Evolutionary conservation across 2,113 vertebrate genomes (phyloP), one percentile per base, ranked within the genome.

Genomic region (Hyperoodon ampullatus): DNA sequence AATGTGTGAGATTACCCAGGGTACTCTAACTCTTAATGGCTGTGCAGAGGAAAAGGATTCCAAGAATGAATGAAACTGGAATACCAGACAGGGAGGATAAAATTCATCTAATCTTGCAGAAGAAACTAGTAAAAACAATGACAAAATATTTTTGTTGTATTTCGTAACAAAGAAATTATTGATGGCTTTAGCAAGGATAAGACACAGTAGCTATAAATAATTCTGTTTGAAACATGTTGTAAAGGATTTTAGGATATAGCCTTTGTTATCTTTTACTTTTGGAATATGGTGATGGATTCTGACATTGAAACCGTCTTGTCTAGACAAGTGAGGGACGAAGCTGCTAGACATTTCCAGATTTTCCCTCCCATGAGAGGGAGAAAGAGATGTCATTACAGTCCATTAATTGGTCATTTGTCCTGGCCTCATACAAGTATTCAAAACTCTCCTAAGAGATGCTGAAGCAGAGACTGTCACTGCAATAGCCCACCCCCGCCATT

Each of bases 371-470:
- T 35, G 60, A 18, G 5, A 58, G 53, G 33, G 23, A 50, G 55
- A 35, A 47, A 28, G 39, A 63, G 3, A 26, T 58, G 21, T 30
- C 8, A 6, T 78, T 88, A 19, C 68, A 33, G 39, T 66, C 47
- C 18, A 18, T n/a, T 55, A 65, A n/a, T 74, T 77, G 39, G 60
- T 88, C 42, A 23, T 75, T 44, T 66, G n/a, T 71, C 44, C 39
- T 68, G 81, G 84, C 58, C 47, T 84, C 30, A 66, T 30, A 18
- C 33, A 24, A 21, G 50, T 44, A 24, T 16, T 30, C 30, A 47
- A 75, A 94, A 78, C 42, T 87, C 75, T 65, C 75, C 60, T 72
- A 61, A 80, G 71, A 81, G 35, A 81, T 14, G 3, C 72, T 3
- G 6, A 50, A 39, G 61, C 35, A 10, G 39, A 19, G 19, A 7